Conservation (phyloP, 1,140 invertebrate genomes). For the Drosophila busckii region DNA sequence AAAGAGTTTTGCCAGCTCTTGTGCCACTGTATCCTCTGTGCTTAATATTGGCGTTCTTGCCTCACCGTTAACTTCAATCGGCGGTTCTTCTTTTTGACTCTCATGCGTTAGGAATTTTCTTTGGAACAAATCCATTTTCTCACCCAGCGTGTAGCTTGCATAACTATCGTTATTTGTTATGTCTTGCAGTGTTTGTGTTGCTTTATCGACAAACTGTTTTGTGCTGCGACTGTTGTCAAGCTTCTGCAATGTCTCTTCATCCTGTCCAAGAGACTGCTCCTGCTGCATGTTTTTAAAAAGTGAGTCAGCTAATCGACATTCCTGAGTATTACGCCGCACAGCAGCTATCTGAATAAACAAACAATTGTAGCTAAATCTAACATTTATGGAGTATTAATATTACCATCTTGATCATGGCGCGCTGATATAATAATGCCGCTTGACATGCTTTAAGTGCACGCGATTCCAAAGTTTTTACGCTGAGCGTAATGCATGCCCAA, state of each 20-base stretch:
- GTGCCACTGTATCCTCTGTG: slow-evolving; percentile 57
- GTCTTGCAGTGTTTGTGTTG: slow-evolving; percentile 43
- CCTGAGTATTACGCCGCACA: slow-evolving; percentile 47
- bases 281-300: slow-evolving; percentile 51
- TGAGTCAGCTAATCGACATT: slow-evolving; percentile 44
- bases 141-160: slow-evolving; percentile 30
- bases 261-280: slow-evolving; percentile 1
- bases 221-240: neutral
- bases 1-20: slow-evolving; percentile 61
- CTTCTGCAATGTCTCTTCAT: too few relatives aligned
- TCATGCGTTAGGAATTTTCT: slow-evolving; percentile 20
- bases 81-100: slow-evolving; percentile 3
- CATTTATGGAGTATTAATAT: neutral
- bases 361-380: neutral
- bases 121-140: slow-evolving; percentile 74
- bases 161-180: slow-evolving; percentile 6
- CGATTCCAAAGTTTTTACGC: slow-evolving; percentile 46
- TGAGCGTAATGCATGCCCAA: slow-evolving; percentile 42
- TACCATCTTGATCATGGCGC: slow-evolving; percentile 71
- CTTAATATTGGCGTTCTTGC: slow-evolving; percentile 3
- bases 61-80: neutral
- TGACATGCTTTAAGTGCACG: slow-evolving; percentile 56
- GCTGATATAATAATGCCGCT: slow-evolving; percentile 59
- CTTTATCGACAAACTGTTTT: slow-evolving; percentile 21
- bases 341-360: slow-evolving; percentile 42